Evolutionary conservation across 2,113 vertebrate genomes (phyloP).

Genomic region (Origma solitaria): DNA sequence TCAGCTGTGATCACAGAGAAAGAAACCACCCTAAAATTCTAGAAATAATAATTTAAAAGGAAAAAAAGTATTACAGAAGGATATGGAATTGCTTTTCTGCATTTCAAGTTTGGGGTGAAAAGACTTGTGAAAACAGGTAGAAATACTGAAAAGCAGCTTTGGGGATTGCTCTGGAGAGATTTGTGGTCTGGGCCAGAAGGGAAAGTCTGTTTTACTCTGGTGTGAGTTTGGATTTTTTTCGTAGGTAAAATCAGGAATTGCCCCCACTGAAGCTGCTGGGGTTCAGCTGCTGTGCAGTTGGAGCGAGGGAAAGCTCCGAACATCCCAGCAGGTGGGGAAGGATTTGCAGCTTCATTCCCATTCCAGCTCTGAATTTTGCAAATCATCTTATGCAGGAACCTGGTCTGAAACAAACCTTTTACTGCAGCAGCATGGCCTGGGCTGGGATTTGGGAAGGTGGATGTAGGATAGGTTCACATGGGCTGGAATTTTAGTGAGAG

Average conservation of each 20-base stretch:
- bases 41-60: background rate
- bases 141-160: background rate
- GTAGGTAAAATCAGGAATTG: background rate
- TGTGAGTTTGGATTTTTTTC: background rate
- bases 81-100: background rate
- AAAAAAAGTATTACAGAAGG: background rate
- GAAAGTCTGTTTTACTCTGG: background rate
- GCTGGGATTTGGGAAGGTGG: background rate
- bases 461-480: rapidly evolving
- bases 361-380: background rate
- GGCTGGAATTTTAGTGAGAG: background rate
- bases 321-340: background rate
- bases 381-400: background rate
- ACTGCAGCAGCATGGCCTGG: background rate
- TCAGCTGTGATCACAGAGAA: slow-evolving; percentile 57
- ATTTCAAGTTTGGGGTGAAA: background rate
- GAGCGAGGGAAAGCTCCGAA: background rate
- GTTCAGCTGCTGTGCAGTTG: background rate
- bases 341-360: background rate
- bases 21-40: background rate
- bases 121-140: background rate
- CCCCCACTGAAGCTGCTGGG: background rate
- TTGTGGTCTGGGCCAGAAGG: background rate
- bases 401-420: background rate
- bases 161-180: background rate